phyloP scores from a whole-genome alignment of 2,888 invertebrate species.

The Athalia cordata region DNA sequence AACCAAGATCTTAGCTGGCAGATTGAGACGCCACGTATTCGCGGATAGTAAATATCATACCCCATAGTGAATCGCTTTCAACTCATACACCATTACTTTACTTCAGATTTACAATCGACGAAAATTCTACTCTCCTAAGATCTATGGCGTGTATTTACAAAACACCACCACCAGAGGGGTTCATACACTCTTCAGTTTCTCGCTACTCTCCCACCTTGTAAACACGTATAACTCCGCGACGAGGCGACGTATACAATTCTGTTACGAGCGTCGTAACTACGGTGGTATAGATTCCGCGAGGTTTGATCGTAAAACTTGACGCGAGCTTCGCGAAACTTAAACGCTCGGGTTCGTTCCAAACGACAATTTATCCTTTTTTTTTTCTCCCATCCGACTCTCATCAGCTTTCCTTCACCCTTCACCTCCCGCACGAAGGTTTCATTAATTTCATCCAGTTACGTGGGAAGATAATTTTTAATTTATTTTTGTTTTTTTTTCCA shows the following conservation, averaged over 20 bases:
- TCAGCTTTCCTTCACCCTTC: background rate
- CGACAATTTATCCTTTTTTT: conserved; percentile 21
- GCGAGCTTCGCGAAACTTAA: conserved; percentile 23
- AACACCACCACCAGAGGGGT: too few relatives aligned
- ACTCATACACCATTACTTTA: conserved; percentile 1
- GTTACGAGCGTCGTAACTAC: conserved; percentile 39
- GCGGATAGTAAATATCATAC: conserved; percentile 40
- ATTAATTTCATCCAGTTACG: background rate
- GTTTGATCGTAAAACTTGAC: conserved; percentile 40
- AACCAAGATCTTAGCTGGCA: conserved; percentile 59
- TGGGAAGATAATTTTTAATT: background rate
- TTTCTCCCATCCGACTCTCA: background rate
- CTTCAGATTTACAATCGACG: conserved; percentile 25
- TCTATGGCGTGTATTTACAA: background rate
- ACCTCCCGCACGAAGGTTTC: background rate
- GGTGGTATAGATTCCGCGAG: conserved; percentile 28
- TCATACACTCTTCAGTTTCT: background rate
- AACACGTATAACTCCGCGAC: conserved; percentile 6
- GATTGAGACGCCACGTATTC: conserved; percentile 64
- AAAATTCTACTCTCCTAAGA: conserved; percentile 10
- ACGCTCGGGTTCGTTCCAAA: conserved; percentile 13
- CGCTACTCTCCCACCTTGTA: conserved; percentile 1
- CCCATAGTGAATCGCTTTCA: background rate
- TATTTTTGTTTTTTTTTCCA: background rate
- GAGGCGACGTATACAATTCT: conserved; percentile 17